Evolutionary conservation across 1,140 invertebrate genomes (phyloP), one percentile per base, ranked within the genome.

Genomic region (Scaptomyza montana): DNA sequence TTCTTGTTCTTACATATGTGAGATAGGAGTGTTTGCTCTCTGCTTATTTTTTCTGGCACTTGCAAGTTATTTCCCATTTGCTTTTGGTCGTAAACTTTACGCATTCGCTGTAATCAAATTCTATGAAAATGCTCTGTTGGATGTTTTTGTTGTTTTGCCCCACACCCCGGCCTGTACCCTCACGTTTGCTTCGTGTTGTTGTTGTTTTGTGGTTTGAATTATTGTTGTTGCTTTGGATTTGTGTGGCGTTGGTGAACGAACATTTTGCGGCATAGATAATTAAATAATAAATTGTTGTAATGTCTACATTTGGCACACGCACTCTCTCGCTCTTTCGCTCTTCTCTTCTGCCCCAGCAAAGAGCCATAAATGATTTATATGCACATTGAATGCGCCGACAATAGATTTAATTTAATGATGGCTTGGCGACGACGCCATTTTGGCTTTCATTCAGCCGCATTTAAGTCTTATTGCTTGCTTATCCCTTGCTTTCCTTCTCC

Each of bases 211-310:
- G 13, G 41, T 10, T 57, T 30, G 30, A 7, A 36, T 41, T 28
- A 19, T 43, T 57, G 41, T 10, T 45, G 55, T 25, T 25, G 21
- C 6, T 45, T 19, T 45, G 10, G 33, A 12, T 45, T 36, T 51
- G 21, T 43, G 57, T 62, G 41, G 60, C 41, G 60, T 63, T 53
- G 39, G 69, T 70, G 74, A 77, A 77, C 75, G 79, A 75, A 82
- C 78, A 82, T 82, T 82, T 82, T 82, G 80, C 71, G 80, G 80
- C 71, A 82, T 74, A 78, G 80, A 82, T 82, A 82, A 82, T 82
- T 82, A 82, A 82, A 82, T 82, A 82, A 82, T 82, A 82, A 82
- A 82, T 82, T 82, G 75, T 78, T 82, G 75, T 82, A 75, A 82
- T 82, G 80, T 82, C 79, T 82, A 82, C 79, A 81, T 81, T 81